Conservation (phyloP, 2,888 invertebrate genomes). For the Cryptophagus acutangulus region DNA sequence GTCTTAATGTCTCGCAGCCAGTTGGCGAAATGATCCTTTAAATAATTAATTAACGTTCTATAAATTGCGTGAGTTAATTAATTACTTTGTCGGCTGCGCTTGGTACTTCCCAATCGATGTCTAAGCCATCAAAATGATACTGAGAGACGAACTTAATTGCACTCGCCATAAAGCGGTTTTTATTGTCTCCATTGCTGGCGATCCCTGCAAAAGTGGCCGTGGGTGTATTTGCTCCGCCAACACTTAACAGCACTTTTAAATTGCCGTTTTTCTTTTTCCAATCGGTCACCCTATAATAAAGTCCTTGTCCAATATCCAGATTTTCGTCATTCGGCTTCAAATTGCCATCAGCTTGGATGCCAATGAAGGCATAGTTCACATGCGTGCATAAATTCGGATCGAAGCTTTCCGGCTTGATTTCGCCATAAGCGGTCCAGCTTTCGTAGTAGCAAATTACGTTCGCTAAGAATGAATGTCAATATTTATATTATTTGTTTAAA, state of each 20-base stretch:
- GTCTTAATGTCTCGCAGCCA: slow-evolving; percentile 19
- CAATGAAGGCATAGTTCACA: slow-evolving; percentile 30
- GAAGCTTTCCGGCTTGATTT: slow-evolving; percentile 26
- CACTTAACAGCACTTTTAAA: slow-evolving; percentile 30
- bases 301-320: slow-evolving; percentile 19
- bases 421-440: slow-evolving; percentile 27
- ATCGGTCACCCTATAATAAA: slow-evolving; percentile 25
- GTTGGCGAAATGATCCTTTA: slow-evolving; percentile 22
- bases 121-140: slow-evolving; percentile 32
- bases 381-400: slow-evolving; percentile 30
- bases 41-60: too few relatives aligned
- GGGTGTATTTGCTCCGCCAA: slow-evolving; percentile 31
- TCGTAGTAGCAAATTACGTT: slow-evolving; percentile 33
- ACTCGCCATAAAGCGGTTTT: slow-evolving; percentile 27
- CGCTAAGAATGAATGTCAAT: too few relatives aligned
- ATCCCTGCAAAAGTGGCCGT: slow-evolving; percentile 26
- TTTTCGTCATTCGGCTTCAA: slow-evolving; percentile 24
- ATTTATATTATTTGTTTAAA: too few relatives aligned
- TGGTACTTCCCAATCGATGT: slow-evolving; percentile 35
- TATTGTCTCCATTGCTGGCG: slow-evolving; percentile 23
- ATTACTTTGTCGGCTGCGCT: slow-evolving; percentile 21
- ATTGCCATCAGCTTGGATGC: slow-evolving; percentile 29
- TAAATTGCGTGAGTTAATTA: too few relatives aligned
- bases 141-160: slow-evolving; percentile 25
- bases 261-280: slow-evolving; percentile 29